A percentile compares a stretch with the other conserved stretches of the same genome.
Evolutionary conservation across 2,797 vertebrate species (phyloP).

Genomic region (Paguma larvata): DNA sequence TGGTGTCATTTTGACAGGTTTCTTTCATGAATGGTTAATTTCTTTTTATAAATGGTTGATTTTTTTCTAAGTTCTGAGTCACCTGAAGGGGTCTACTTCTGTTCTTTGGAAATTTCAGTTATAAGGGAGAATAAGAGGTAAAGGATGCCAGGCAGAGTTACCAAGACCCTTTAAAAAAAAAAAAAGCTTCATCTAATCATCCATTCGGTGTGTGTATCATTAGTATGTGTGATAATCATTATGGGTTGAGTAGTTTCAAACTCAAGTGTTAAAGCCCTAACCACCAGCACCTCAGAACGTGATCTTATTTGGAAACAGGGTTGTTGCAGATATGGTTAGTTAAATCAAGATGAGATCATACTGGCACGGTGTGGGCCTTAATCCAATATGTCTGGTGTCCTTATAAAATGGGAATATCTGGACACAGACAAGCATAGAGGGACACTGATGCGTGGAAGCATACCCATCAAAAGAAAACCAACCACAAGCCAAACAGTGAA

Average conservation of each 20-base stretch:
- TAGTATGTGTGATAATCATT: neutral
- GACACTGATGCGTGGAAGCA: neutral
- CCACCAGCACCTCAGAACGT: neutral
- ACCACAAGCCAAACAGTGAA: neutral
- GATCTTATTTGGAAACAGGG: neutral
- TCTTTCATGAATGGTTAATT: neutral
- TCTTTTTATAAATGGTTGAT: neutral
- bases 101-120: constrained; percentile 34
- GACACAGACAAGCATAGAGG: neutral
- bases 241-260: neutral
- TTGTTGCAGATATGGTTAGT: neutral
- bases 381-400: neutral
- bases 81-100: neutral
- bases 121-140: neutral
- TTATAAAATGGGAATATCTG: neutral
- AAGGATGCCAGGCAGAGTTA: neutral
- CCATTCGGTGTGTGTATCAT: neutral
- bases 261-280: neutral
- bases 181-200: neutral
- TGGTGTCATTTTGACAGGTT: neutral
- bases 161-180: neutral
- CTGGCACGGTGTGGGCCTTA: neutral
- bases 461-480: neutral
- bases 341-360: neutral
- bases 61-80: neutral